Base-by-base conservation (phyloP, 1,140 invertebrate genomes). In the Macrotrachela quadricornifera region DNA sequence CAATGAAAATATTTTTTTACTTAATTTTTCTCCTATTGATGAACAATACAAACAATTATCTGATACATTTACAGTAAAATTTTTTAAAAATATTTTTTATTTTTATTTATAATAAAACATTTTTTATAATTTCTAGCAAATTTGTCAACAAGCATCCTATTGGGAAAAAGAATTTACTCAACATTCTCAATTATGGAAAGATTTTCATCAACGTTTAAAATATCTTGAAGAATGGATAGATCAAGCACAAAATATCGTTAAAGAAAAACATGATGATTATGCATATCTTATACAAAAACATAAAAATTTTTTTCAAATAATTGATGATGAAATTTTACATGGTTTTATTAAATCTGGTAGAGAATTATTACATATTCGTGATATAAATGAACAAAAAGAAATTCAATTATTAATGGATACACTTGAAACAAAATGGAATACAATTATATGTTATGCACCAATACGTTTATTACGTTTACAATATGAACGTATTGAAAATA, bases 351-450 rank as follows among this genome's bases (percentile, higher is more conserved):
- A 40, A 30, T 40, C 51, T 0, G 51, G 51, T 13, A 9, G 46
- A 43, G 40, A 53, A 37, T 36, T 53, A n/a, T 52, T 52, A 39
- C 39, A 42, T 46, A 10, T 53, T n/a, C 38, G 46, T 30, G 46
- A 47, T 43, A 37, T 47, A 18, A 16, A 16, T 39, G 45, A 53
- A 36, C 42, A 48, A 37, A 4, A 14, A 41, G 51, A 53, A 46
- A 53, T 53, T 15, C 46, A 40, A 48, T 30, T 9, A 30, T 10
- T 53, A 15, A 53, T 53, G 51, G 51, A 53, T 38, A 53, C 51
- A n/a, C 36, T 53, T 10, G 51, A 53, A 15, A 37, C 21, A 44
- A 53, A 47, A 43, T 53, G 51, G 51, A 53, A 53, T 18, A 53
- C 40, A 37, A 53, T 53, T 40, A 15, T 53, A 16, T 47, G 36